These are phyloP conservation scores for Melanotaenia trifasciata DNA, from an alignment of 2,797 vertebrate species.

Conservation along the genomic window DNA sequence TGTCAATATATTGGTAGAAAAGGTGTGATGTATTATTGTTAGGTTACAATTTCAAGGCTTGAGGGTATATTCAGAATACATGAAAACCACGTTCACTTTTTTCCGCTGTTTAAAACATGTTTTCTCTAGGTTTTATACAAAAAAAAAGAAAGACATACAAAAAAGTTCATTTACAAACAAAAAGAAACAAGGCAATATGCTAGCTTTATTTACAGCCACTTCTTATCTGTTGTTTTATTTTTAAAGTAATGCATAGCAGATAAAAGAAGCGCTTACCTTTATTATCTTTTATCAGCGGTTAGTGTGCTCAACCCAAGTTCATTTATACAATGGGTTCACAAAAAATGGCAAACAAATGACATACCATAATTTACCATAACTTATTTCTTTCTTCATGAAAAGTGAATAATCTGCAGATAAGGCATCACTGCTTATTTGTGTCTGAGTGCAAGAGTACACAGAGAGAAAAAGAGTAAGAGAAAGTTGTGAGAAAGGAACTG, in stretches of 20 bases:
- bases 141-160: constrained; percentile 97
- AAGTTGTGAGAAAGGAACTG: constrained; percentile 74
- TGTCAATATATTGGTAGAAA: constrained; percentile 88
- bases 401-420: constrained; percentile 91
- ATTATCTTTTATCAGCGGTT: constrained; percentile 72
- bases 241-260: constrained; percentile 90
- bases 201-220: constrained; percentile 95
- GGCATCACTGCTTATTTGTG: constrained; percentile 96
- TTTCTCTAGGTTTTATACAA: constrained; percentile 94
- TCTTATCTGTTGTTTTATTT: constrained; percentile 65
- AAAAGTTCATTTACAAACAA: constrained; percentile 99
- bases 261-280: constrained; percentile 85
- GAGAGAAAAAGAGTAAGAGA: constrained; percentile 58
- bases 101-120: constrained; percentile 89
- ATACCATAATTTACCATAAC: constrained; percentile 81
- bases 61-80: constrained; percentile 93
- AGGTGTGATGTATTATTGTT: constrained; percentile 91
- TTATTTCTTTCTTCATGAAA: constrained; percentile 72
- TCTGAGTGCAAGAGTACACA: constrained; percentile 67
- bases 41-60: constrained; percentile 95
- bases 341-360: constrained; percentile 75
- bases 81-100: constrained; percentile 81
- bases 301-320: constrained; percentile 78
- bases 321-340: constrained; percentile 80
- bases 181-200: constrained; percentile 96